These are phyloP conservation scores for Platypus cylindrus DNA, from an alignment of 2,888 invertebrate species.

Conservation along the genomic window DNA sequence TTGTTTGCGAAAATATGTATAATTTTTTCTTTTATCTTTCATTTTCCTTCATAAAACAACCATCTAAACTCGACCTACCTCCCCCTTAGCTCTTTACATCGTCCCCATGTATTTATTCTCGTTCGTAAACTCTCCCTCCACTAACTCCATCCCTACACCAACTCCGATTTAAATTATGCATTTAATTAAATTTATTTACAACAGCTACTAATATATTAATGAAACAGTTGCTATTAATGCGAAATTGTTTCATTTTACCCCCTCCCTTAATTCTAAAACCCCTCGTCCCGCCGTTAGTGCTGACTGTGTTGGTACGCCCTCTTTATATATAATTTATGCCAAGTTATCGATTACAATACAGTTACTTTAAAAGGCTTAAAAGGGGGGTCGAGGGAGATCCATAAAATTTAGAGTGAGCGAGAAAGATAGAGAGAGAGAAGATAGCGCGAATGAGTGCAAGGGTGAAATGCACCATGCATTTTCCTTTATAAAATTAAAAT, in stretches of 20 bases:
- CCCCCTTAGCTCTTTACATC: too few relatives aligned
- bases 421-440: too few relatives aligned
- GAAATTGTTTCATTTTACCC: slow-evolving; percentile 24
- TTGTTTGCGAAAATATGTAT: too few relatives aligned
- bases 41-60: too few relatives aligned
- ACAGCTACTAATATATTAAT: slow-evolving; percentile 26
- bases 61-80: too few relatives aligned
- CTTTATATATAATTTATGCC: slow-evolving; percentile 20
- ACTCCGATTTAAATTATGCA: slow-evolving; percentile 22
- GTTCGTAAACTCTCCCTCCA: not conserved
- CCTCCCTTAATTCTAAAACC: slow-evolving; percentile 21
- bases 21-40: too few relatives aligned
- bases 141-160: slow-evolving; percentile 3
- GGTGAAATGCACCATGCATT: too few relatives aligned
- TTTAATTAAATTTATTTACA: slow-evolving; percentile 27
- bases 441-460: too few relatives aligned
- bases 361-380: too few relatives aligned
- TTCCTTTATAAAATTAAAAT: too few relatives aligned
- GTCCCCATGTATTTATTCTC: not conserved
- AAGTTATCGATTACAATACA: slow-evolving; percentile 14
- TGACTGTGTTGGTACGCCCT: slow-evolving; percentile 7
- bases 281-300: not conserved
- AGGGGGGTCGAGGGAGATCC: not conserved
- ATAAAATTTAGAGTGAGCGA: too few relatives aligned
- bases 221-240: slow-evolving; percentile 26